Evolutionary conservation across 2,113 vertebrate genomes (phyloP), one percentile per base, ranked within the genome.

Genomic region (Cichladusa arquata): DNA sequence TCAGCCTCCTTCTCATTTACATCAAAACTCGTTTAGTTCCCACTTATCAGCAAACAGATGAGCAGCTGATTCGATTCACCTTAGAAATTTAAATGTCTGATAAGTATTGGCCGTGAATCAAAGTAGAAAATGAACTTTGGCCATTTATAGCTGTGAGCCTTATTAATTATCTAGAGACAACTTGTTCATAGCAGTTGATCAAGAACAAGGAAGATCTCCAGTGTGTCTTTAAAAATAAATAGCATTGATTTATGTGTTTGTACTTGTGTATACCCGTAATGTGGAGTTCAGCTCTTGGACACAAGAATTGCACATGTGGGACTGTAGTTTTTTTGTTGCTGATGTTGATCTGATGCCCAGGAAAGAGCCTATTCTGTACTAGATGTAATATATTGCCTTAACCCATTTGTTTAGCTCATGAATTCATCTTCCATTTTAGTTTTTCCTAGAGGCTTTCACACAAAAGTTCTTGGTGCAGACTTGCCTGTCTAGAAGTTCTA

Each of bases 11-110:
- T 8, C 38, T 79, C 15, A 61, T 76, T 90, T 82, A 93, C 91
- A 86, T 82, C 71, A 93, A 86, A 92, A 83, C 24, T 88, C 62
- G 29, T 51, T 66, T 54, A 24, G 50, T 79, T 95, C 12, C 34
- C 14, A 40, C 51, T 85, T 76, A 77, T 23, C 67, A 94, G 33
- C 29, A 66, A 83, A 71, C 17, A 70, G 54, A 70, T 92, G 66
- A 84, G 50, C 28, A 70, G 76, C 40, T 50, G 26, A 93, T 91
- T 94, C 0, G 15, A 56, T 88, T 96, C 85, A 78, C 85, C 56
- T 83, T 56, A 86, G 45, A 88, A 93, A 45, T 67, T 61, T 87
- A 61, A 61, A 45, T 62, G 44, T 64, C 72, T 96, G 53, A 31
- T 76, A 85, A 90, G 60, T 38, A 61, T 85, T 89, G 50, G 22